Evolutionary conservation across 2,113 vertebrate genomes (phyloP).

Genomic region (Pelodiscus sinensis): DNA sequence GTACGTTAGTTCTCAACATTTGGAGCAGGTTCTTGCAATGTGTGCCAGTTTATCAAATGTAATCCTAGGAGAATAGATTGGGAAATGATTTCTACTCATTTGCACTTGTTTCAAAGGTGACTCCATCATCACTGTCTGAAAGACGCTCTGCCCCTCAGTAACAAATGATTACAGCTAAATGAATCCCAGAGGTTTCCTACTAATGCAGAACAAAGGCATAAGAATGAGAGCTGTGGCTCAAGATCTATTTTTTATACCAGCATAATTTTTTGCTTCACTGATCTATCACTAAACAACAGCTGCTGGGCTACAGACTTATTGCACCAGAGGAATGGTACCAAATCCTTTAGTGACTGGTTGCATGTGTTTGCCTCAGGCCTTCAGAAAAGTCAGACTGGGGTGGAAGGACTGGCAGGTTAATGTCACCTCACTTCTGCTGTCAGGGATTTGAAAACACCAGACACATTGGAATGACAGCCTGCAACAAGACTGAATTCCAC

Average conservation of each 20-base stretch:
- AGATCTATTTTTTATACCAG: conserved; percentile 86
- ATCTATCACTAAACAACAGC: conserved; percentile 93
- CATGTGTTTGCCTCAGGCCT: conserved; percentile 80
- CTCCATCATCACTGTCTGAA: conserved; percentile 85
- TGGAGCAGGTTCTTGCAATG: conserved; percentile 54
- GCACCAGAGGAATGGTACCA: conserved; percentile 70
- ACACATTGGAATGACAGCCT: conserved; percentile 71
- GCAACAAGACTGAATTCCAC: conserved; percentile 51
- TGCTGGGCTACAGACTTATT: conserved; percentile 80
- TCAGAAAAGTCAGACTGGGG: conserved; percentile 73
- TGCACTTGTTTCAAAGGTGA: conserved; percentile 86
- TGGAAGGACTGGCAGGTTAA: conserved; percentile 73
- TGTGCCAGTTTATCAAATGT: conserved; percentile 62
- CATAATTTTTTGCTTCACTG: conserved; percentile 95
- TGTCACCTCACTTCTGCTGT: conserved; percentile 70
- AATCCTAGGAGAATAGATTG: conserved; percentile 69
- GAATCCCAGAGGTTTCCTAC: conserved; percentile 83
- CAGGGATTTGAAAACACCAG: conserved; percentile 73
- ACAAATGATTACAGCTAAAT: conserved; percentile 87
- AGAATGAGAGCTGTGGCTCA: conserved; percentile 75
- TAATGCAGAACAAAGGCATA: conserved; percentile 84
- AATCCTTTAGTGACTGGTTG: conserved; percentile 76
- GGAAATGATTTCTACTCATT: conserved; percentile 82
- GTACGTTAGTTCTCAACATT: conserved; percentile 67
- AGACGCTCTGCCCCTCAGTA: conserved; percentile 81